Evolutionary conservation across 2,113 vertebrate genomes (phyloP), one percentile per base, ranked within the genome.

Genomic region (Hippopotamus amphibius): DNA sequence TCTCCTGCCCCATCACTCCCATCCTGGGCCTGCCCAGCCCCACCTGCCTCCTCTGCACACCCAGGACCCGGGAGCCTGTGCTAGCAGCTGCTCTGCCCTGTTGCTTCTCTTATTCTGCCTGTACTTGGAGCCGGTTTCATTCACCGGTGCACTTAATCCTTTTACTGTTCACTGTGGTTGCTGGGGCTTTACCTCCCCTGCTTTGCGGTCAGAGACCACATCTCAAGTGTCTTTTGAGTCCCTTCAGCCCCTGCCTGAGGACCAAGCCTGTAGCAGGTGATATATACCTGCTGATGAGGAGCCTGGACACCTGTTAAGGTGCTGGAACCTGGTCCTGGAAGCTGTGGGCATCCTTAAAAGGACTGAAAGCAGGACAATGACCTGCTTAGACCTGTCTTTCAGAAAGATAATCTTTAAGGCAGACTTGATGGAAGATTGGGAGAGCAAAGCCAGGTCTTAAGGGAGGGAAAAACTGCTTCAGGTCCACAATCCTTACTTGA

Each of bases 21-120:
- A 59, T 30, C 15, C 68, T 46, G 48, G 15, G 15, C 69, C 57
- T 1, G 0, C 43, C 46, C 46, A 37, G 17, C 48, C 19, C 82
- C 14, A 15, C 68, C 57, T 24, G 17, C 63, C 12, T 33, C 55
- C 24, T 85, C 21, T 14, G 48, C 15, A 15, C 0, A 1, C 61
- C 48, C 6, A 9, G n/a, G 68, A 37, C 41, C 0, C 10, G 15
- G 7, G 28, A 87, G n/a, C 26, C n/a, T 4, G 3, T 0, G 6
- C 21, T 46, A 30, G 3, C 15, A 30, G 3, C 15, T 65, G 59
- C 46, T 28, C 59, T 53, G 68, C 24, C 15, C 26, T 83, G 41
- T 37, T 15, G 17, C 6, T 28, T 69, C 30, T 87, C 15, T 46
- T n/a, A 17, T 14, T 57, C 41, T 63, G 48, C 19, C 26, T 21